These are phyloP conservation scores for Temnothorax longispinosus DNA, from an alignment of 1,140 invertebrate genomes.

Conservation along the genomic window DNA sequence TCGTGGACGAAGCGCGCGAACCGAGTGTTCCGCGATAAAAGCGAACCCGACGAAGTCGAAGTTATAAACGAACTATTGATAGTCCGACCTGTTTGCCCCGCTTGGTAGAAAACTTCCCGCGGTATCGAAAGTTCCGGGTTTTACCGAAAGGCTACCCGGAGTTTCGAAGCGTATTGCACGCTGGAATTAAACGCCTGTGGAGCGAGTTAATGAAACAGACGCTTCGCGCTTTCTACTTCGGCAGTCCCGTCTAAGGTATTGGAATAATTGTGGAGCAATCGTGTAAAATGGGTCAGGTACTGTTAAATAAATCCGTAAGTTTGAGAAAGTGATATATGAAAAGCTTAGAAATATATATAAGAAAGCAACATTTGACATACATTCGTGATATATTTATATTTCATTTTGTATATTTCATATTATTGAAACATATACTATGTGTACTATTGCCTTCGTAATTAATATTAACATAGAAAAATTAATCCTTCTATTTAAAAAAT, in stretches of 20 bases:
- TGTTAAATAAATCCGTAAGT: not conserved
- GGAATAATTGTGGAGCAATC: slow-evolving; percentile 42
- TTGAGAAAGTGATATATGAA: not conserved
- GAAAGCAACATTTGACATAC: not conserved
- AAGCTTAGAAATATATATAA: not conserved
- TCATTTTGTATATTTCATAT: not conserved
- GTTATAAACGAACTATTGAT: slow-evolving; percentile 66
- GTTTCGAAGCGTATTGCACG: slow-evolving; percentile 36
- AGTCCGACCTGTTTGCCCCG: slow-evolving; percentile 24
- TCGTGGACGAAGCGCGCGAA: slow-evolving; percentile 37
- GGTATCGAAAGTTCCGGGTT: slow-evolving; percentile 57
- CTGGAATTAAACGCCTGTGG: slow-evolving; percentile 42
- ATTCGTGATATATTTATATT: not conserved
- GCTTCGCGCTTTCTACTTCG: slow-evolving; percentile 44
- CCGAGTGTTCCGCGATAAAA: slow-evolving; percentile 36
- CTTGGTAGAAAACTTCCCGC: slow-evolving; percentile 47
- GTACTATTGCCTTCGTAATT: not conserved
- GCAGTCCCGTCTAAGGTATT: not conserved
- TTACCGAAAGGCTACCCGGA: slow-evolving; percentile 51
- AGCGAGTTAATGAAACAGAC: slow-evolving; percentile 50
- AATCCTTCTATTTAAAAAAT: not conserved
- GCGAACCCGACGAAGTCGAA: slow-evolving; percentile 47
- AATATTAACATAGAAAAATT: not conserved
- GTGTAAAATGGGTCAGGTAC: slow-evolving; percentile 6
- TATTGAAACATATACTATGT: not conserved